phyloP scores from a whole-genome alignment of 2,113 vertebrate species.

The Pollachius pollachius region DNA sequence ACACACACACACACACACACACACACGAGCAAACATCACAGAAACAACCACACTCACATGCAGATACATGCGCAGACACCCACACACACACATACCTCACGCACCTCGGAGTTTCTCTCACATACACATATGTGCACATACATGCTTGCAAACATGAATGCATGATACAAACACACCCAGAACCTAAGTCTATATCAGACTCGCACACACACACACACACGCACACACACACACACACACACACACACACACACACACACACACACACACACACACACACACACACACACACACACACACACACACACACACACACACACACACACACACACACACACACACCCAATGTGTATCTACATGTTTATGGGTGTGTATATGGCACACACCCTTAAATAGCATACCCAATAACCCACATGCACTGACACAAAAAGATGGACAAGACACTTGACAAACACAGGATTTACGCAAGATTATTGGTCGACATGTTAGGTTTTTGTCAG shows the following conservation, averaged over 20 bases:
- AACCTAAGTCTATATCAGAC: constrained; percentile 6
- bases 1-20: background rate
- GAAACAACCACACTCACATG: background rate
- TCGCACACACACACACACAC: background rate
- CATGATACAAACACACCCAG: constrained; percentile 15
- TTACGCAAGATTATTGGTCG: no score
- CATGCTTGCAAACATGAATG: background rate
- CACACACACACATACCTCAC: constrained; percentile 18
- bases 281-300: constrained; percentile 2
- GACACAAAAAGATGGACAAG: no score
- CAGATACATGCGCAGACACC: constrained; percentile 1
- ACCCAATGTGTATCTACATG: background rate
- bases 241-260: background rate
- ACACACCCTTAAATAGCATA: no score
- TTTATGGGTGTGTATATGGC: no score
- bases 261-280: background rate
- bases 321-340: constrained; percentile 32
- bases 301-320: constrained; percentile 17
- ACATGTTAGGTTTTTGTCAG: no score
- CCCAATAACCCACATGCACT: no score
- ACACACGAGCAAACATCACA: background rate
- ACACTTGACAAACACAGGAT: no score
- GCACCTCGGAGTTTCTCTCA: constrained; percentile 15
- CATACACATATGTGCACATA: background rate
- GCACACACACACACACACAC: constrained; percentile 5